A percentile compares a stretch with the other conserved stretches of the same genome.
Evolutionary conservation across 2,888 invertebrate genomes (phyloP).

Genomic region (Amphimallon solstitiale): DNA sequence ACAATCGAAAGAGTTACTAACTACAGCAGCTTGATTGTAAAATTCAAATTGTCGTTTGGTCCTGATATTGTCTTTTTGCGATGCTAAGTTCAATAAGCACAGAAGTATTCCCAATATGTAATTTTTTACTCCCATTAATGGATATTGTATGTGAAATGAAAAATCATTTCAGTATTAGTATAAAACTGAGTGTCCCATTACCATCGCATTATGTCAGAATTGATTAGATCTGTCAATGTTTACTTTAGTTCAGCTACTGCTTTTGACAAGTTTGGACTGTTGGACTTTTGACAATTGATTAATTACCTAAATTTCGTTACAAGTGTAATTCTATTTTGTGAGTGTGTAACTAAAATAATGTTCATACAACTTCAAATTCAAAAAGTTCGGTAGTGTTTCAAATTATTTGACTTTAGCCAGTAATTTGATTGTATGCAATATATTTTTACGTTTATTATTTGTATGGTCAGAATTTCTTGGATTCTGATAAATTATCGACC

Average conservation of each 20-base stretch:
- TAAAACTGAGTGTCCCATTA: background rate
- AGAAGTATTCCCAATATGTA: background rate
- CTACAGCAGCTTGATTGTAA: slow-evolving; percentile 67
- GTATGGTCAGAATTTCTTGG: no score
- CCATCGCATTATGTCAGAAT: background rate
- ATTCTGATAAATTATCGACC: no score
- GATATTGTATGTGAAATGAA: background rate
- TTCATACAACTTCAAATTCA: no score
- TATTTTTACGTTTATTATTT: no score
- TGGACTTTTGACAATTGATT: no score
- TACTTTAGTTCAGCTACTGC: background rate
- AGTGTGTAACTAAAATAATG: no score
- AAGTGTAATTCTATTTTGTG: no score
- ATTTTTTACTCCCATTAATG: background rate
- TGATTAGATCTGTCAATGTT: background rate
- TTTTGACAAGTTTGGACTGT: no score
- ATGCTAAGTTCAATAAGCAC: background rate
- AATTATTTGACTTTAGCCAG: no score
- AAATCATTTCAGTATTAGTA: background rate
- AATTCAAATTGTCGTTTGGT: slow-evolving; percentile 13
- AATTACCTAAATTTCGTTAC: no score
- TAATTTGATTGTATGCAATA: no score
- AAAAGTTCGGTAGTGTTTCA: no score
- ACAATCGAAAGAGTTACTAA: slow-evolving; percentile 78
- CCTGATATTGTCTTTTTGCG: background rate